These are phyloP conservation scores for Aplysia californica DNA, from an alignment of 1,140 invertebrate species.

Conservation along the genomic window DNA sequence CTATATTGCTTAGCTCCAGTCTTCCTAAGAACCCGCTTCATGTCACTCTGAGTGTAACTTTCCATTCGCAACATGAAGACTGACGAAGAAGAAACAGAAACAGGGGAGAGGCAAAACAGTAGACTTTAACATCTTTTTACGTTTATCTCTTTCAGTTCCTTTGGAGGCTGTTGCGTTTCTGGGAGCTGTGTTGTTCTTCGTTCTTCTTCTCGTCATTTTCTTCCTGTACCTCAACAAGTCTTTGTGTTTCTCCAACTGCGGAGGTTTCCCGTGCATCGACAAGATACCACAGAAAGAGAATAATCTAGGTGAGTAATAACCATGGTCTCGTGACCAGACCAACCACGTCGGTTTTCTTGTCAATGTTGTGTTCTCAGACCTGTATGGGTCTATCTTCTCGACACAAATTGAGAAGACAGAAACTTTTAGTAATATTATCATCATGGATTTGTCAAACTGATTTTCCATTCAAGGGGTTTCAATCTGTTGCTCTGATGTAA, in stretches of 20 bases:
- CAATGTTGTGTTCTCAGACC: too few relatives aligned
- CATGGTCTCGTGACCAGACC: too few relatives aligned
- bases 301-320: constrained; percentile 48
- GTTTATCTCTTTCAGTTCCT: constrained; percentile 73
- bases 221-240: constrained; percentile 84
- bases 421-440: too few relatives aligned
- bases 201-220: constrained; percentile 80
- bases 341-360: too few relatives aligned
- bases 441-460: too few relatives aligned
- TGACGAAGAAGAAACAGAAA: neutral
- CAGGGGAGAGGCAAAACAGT: too few relatives aligned
- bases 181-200: constrained; percentile 80
- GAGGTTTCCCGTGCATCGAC: constrained; percentile 66
- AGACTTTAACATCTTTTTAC: neutral
- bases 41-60: neutral
- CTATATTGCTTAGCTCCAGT: neutral
- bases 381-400: too few relatives aligned
- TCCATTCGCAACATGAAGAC: neutral
- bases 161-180: constrained; percentile 82
- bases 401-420: too few relatives aligned
- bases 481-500: too few relatives aligned
- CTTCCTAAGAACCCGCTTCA: neutral
- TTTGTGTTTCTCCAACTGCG: constrained; percentile 77
- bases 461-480: too few relatives aligned
- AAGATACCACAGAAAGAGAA: constrained; percentile 44